Base-by-base conservation (phyloP, 92 coral and sea anemone genomes). In the Palythoa caribaeorum region DNA sequence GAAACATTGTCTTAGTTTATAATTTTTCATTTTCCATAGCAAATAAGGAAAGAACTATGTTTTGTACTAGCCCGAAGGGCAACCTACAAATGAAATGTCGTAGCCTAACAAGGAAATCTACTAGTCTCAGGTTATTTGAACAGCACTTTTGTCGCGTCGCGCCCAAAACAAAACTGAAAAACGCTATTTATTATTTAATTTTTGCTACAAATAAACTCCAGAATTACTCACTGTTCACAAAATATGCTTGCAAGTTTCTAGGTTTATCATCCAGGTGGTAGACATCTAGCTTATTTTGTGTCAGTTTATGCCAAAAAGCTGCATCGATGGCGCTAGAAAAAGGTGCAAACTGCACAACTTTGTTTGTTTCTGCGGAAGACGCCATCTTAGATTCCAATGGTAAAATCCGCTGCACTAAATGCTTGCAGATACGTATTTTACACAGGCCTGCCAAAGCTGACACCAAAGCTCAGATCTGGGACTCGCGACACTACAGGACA, bases 261-360 rank as follows among this genome's bases (percentile, higher is more conserved):
- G 99, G 98, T 73, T 94, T 88, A 85, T 97, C 99, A 81, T 97
- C 98, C 12, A 97, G 91, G 62, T 97, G 97, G 85, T 97, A 97
- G 20, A 94, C 97, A 77, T 97, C 96, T 3, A 97, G 91, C 78
- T 97, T 97, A 63, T 94, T 97, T 74, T 93, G 92, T 37, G 94
- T 96, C 57, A 97, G 90, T 87, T 87, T 94, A 88, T 96, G 98
- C 99, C 99, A 97, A 84, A 97, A 97, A 4, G 96, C 98, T 16
- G 98, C 98, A 78, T 97, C 99, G 9, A 97, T 96, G 83, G 99
- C 99, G 72, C 99, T 97, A 7, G 98, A 92, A 89, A 95, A 94
- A 5, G 99, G 98, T 1, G 96, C 97, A 92, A 97, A 97, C 88
- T 97, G 97, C 14, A 97, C 86, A 0, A 90, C 60, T 38, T 50